Percentiles rank a stretch among this genome's conserved stretches.
Evolutionary conservation across 1,140 invertebrate species (phyloP).

Genomic region (Caenorhabditis tropicalis): DNA sequence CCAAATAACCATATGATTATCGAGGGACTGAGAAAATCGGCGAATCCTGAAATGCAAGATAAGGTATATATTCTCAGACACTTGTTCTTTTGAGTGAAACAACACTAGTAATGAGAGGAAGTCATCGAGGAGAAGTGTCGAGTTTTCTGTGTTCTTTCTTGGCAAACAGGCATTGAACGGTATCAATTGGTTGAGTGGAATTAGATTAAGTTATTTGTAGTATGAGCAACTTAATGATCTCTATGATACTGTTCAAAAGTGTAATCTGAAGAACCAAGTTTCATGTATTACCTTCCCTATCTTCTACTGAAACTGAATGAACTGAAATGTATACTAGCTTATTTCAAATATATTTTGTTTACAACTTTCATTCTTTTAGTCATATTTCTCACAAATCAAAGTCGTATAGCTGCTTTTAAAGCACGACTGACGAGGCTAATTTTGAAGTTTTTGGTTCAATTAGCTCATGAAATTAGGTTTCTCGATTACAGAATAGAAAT

Average conservation of each 20-base stretch:
- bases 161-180: background rate
- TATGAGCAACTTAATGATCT: no score
- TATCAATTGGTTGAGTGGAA: background rate
- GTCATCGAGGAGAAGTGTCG: background rate
- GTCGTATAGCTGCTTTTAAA: background rate
- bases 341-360: background rate
- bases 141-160: background rate
- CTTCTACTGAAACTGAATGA: no score
- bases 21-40: slow-evolving; percentile 76
- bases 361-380: background rate
- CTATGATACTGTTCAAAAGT: no score
- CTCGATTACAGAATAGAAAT: no score
- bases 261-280: no score
- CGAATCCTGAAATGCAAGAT: slow-evolving; percentile 58
- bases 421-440: background rate
- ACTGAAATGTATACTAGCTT: background rate
- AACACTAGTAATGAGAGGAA: background rate
- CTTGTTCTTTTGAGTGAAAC: background rate
- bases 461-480: no score
- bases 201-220: background rate
- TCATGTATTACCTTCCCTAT: no score
- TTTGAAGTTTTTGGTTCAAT: background rate
- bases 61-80: slow-evolving; percentile 18
- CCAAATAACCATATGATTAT: slow-evolving; percentile 85
- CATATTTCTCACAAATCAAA: background rate